These are phyloP conservation scores for Apeira syringaria DNA, from an alignment of 2,888 invertebrate species.

Conservation along the genomic window DNA sequence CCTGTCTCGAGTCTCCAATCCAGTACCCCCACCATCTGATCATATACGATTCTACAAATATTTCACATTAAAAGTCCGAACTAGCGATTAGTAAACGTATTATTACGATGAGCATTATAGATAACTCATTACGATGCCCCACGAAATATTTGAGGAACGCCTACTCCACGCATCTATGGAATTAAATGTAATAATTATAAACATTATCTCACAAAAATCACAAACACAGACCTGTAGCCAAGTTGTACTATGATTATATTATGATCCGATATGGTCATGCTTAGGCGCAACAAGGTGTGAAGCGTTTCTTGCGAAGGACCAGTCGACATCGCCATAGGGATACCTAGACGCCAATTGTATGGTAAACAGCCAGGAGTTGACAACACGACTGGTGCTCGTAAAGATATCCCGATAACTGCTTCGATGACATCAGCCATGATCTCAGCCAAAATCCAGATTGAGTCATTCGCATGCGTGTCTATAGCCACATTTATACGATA, in stretches of 20 bases:
- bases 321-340: conserved; percentile 2
- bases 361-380: conserved; percentile 4
- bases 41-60: conserved; percentile 38
- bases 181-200: conserved; percentile 46
- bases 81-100: conserved; percentile 51
- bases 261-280: conserved; percentile 14
- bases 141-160: conserved; percentile 67
- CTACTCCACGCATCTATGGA: conserved; percentile 38
- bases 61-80: conserved; percentile 36
- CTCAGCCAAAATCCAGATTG: neutral
- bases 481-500: no score
- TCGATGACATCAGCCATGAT: conserved; percentile 2
- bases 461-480: no score
- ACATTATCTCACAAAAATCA: conserved; percentile 39
- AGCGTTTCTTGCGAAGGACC: conserved; percentile 6
- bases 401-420: conserved; percentile 6
- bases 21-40: conserved; percentile 1
- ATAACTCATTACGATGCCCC: conserved; percentile 63
- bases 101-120: conserved; percentile 68
- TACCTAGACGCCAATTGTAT: conserved; percentile 5
- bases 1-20: conserved; percentile 6
- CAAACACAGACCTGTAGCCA: conserved; percentile 3
- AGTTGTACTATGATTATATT: conserved; percentile 14
- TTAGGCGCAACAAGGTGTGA: conserved; percentile 19
- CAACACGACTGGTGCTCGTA: conserved; percentile 10